These are phyloP conservation scores for Psettodes erumei DNA, from an alignment of 2,113 vertebrate species.

Conservation along the genomic window DNA sequence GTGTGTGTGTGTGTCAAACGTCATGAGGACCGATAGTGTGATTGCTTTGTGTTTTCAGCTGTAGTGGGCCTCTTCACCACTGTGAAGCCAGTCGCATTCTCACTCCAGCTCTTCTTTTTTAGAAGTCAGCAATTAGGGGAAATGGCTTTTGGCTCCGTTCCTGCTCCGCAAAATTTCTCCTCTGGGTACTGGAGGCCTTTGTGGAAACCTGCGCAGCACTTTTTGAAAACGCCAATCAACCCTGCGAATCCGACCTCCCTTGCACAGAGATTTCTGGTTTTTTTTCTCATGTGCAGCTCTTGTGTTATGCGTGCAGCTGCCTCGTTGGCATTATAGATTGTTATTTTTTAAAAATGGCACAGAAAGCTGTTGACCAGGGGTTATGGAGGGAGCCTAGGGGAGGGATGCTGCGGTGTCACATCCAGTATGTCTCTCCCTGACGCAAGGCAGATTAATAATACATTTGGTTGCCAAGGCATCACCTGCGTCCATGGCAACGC, in stretches of 20 bases:
- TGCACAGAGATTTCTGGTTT: neutral
- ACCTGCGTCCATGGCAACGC: constrained; percentile 39
- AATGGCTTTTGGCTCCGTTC: constrained; percentile 38
- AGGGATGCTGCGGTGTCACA: constrained; percentile 28
- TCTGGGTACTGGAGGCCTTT: constrained; percentile 3
- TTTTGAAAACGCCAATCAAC: constrained; percentile 19
- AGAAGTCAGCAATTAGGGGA: constrained; percentile 38
- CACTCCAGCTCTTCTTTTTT: constrained; percentile 24
- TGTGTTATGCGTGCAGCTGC: neutral
- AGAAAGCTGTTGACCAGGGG: constrained; percentile 27
- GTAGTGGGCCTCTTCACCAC: neutral
- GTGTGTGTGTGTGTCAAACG: neutral
- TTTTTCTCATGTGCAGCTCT: neutral
- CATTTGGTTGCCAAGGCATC: constrained; percentile 43
- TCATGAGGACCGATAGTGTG: neutral
- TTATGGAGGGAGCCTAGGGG: neutral
- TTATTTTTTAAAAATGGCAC: neutral
- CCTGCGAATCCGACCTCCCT: constrained; percentile 2
- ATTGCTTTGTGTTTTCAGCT: neutral
- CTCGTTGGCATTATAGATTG: constrained; percentile 7
- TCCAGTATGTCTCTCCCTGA: constrained; percentile 25
- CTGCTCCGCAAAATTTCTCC: constrained; percentile 16
- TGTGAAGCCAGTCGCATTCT: neutral
- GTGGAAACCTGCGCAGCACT: constrained; percentile 13
- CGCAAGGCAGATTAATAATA: constrained; percentile 54